Conservation (phyloP, 2,797 vertebrate species). For the Tolypeutes matacus region DNA sequence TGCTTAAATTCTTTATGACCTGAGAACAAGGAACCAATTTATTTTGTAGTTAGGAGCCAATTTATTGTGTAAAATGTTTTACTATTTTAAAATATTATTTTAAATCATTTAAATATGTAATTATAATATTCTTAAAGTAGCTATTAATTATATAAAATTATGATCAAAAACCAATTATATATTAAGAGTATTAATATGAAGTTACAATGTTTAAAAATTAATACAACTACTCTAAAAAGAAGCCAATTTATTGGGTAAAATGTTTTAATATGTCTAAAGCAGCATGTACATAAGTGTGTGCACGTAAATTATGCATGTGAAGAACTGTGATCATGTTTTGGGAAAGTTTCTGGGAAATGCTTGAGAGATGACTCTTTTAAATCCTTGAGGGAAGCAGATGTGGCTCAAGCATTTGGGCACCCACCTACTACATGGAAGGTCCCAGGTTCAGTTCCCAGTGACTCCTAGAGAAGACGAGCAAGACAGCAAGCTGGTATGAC, state of each 20-base stretch:
- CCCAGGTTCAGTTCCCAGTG: no score
- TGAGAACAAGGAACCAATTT: neutral
- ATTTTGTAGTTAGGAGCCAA: conserved; percentile 35
- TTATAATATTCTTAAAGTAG: neutral
- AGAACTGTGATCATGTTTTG: rapidly evolving
- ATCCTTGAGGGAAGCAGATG: no score
- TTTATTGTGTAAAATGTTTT: conserved; percentile 3
- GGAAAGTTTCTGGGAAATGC: neutral
- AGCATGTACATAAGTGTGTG: neutral
- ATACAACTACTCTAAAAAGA: neutral
- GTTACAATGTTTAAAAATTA: conserved; percentile 16
- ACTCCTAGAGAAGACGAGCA: no score
- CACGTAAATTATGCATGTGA: neutral
- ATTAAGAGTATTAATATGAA: neutral
- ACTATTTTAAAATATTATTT: conserved; percentile 34
- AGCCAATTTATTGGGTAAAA: neutral
- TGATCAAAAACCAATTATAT: neutral
- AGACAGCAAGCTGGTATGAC: no score
- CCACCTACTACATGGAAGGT: no score
- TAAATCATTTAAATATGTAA: neutral
- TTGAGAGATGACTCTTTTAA: neutral
- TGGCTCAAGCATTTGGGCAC: no score
- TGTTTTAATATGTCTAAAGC: neutral
- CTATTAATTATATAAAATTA: conserved; percentile 19
- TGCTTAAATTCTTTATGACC: conserved; percentile 7